Evolutionary conservation across 2,113 vertebrate genomes (phyloP).

Genomic region (Mesitornis unicolor): DNA sequence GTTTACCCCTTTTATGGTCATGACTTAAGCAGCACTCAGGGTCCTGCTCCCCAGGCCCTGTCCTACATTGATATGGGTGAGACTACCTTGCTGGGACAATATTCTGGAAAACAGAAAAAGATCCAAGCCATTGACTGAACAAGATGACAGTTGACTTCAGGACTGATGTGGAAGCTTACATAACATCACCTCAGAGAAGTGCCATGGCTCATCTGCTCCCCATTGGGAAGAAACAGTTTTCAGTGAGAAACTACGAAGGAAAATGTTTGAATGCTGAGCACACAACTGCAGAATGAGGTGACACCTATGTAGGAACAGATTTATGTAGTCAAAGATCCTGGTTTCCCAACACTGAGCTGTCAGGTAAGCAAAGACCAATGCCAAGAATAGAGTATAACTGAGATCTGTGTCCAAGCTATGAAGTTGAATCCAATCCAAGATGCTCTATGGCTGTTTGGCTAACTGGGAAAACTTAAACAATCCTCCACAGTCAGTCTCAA

Average conservation of each 20-base stretch:
- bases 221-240: background rate
- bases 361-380: conserved; percentile 14
- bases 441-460: conserved; percentile 30
- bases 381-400: conserved; percentile 15
- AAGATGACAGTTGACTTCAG: background rate
- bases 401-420: conserved; percentile 21
- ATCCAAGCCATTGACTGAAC: background rate
- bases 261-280: background rate
- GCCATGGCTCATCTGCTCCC: background rate
- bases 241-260: background rate
- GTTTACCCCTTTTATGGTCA: too few relatives aligned
- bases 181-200: background rate
- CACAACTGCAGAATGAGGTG: background rate
- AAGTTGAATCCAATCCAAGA: conserved; percentile 28
- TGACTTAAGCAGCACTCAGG: too few relatives aligned
- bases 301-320: conserved; percentile 16
- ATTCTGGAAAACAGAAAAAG: background rate
- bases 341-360: conserved; percentile 10
- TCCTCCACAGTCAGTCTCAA: background rate
- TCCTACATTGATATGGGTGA: background rate
- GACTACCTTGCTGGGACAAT: background rate
- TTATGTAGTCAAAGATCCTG: background rate
- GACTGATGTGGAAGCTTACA: background rate
- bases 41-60: too few relatives aligned
- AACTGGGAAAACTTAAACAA: conserved; percentile 35